These are phyloP conservation scores for Antigone vipio DNA, from an alignment of 2,113 vertebrate species.

Conservation along the genomic window DNA sequence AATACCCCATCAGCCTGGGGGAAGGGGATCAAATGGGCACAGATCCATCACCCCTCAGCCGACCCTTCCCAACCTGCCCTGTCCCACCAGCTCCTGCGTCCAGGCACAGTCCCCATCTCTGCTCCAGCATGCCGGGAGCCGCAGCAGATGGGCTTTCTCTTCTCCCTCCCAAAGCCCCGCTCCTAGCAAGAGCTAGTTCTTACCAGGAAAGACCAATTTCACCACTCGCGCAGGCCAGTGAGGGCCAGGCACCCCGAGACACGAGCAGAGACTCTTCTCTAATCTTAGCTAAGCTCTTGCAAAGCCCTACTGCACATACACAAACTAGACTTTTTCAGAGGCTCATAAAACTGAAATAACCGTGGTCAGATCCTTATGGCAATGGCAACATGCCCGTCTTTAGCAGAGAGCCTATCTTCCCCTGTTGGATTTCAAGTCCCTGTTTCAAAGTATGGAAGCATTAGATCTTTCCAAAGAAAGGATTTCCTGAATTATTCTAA, in stretches of 20 bases:
- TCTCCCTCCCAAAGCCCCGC: background rate
- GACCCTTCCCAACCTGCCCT: background rate
- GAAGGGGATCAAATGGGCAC: background rate
- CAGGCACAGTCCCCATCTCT: background rate
- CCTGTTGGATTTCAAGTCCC: background rate
- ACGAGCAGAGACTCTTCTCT: background rate
- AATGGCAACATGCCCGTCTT: background rate
- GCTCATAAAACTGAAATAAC: background rate
- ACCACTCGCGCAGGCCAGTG: fast-evolving
- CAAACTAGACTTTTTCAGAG: background rate
- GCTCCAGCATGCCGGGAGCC: background rate
- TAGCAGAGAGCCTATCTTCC: background rate
- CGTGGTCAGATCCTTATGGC: background rate
- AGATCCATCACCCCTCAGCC: background rate
- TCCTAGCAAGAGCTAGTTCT: background rate
- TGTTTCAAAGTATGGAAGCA: conserved; percentile 4
- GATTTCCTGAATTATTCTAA: conserved; percentile 52
- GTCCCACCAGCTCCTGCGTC: background rate
- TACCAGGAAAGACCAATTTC: background rate
- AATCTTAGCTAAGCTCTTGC: conserved; percentile 14
- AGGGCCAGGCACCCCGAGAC: background rate
- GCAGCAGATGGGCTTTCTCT: background rate
- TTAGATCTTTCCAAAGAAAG: conserved; percentile 23
- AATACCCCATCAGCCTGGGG: background rate
- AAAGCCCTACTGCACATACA: background rate